phyloP scores from a whole-genome alignment of 30 jellyfish, hydroid and myxozoan species.

The Turritopsis rubra region DNA sequence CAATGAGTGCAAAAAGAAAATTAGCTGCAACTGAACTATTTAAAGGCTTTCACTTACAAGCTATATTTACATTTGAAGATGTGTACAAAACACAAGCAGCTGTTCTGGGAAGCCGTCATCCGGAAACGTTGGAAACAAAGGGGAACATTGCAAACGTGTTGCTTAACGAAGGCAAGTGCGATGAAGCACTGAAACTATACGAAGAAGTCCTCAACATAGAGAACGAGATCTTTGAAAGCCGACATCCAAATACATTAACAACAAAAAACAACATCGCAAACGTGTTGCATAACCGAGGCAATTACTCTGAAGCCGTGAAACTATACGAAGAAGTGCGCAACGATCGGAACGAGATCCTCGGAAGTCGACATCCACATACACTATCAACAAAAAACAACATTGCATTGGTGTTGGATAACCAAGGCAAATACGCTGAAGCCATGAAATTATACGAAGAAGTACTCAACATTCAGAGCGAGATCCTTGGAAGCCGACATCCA shows the following conservation, averaged over 20 bases:
- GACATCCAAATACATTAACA: neutral
- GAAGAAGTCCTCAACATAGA: neutral
- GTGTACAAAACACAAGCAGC: too few relatives aligned
- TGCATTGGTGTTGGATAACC: neutral
- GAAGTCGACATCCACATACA: neutral
- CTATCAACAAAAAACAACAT: neutral
- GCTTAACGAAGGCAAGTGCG: neutral
- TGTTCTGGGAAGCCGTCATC: neutral
- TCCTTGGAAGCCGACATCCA: neutral
- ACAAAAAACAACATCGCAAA: neutral
- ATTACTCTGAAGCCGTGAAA: neutral
- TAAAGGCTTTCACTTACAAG: too few relatives aligned
- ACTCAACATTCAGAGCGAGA: neutral
- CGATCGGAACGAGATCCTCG: neutral
- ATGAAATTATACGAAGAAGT: neutral
- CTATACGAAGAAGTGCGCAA: neutral
- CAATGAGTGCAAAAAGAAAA: too few relatives aligned
- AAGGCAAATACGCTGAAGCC: neutral
- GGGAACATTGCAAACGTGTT: neutral
- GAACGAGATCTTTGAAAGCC: neutral
- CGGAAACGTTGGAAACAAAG: neutral
- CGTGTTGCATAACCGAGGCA: neutral
- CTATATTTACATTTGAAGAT: too few relatives aligned
- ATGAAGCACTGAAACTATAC: neutral
- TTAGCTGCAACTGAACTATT: too few relatives aligned